Evolutionary conservation across 2,797 vertebrate species (phyloP), one percentile per base, ranked within the genome.

Genomic region (Lophius americanus): DNA sequence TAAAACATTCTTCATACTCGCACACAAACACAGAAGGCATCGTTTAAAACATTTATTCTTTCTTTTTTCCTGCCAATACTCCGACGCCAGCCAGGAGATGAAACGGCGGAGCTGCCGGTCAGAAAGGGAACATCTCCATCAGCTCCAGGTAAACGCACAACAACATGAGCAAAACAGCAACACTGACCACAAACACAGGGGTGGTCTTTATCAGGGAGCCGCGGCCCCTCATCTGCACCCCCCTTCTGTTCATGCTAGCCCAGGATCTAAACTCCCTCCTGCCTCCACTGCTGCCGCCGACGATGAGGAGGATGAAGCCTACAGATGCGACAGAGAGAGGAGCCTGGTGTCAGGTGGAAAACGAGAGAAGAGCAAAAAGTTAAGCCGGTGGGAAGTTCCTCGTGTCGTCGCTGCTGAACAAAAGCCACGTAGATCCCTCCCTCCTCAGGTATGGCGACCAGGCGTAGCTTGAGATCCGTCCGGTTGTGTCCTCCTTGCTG

Each of bases 101-200:
- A 65, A 74, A 77, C 36, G 62, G 47, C 49, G 65, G 13, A 60
- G 36, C 38, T 35, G 46, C 54, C 47, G 57, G 53, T 84, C 57
- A 93, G 92, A 92, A 93, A 2, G 90, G 88, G 42, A 92, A 88
- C 4, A 75, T 82, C 43, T 85, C 67, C 77, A 93, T 89, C 67
- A 93, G 44, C 64, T 93, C 86, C 69, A 93, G 70, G 79, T 93
- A 93, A 83, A 93, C 57, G 73, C 61, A 91, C 46, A 92, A 4
- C 73, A 94, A 78, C 50, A 92, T 64, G 59, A 92, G 73, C 54
- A 92, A 60, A 79, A 92, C 55, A 61, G 88, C 56, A 42, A 93
- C n/a, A 14, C 63, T 75, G 3, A 79, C 78, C 37, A 91, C 48
- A 36, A 93, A 77, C 47, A 92, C 43, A 2, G 88, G 87, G 61